A percentile compares a stretch with the other conserved stretches of the same genome.
phyloP scores from a whole-genome alignment of 1,140 invertebrate genomes.

The Drosophila sp. region DNA sequence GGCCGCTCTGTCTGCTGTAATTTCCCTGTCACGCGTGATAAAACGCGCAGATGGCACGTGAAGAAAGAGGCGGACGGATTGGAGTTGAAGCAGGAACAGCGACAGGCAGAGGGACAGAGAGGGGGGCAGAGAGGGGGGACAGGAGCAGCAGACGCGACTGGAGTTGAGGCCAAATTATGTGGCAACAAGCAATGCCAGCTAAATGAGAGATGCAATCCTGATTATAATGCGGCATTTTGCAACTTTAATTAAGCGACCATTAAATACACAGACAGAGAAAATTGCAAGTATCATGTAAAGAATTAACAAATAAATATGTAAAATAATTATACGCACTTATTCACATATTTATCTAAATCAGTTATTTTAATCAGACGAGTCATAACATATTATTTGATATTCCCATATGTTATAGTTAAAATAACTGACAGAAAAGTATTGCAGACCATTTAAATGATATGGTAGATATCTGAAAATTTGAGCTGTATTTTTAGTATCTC shows the following conservation, averaged over 20 bases:
- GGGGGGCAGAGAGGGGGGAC: too few relatives aligned
- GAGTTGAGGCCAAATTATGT: slow-evolving; percentile 10
- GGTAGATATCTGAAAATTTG: too few relatives aligned
- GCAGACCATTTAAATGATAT: too few relatives aligned
- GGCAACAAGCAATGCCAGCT: slow-evolving; percentile 33
- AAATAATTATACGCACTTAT: too few relatives aligned
- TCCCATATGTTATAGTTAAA: too few relatives aligned
- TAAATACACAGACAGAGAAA: neutral
- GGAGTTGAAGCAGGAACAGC: neutral
- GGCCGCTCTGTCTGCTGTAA: slow-evolving; percentile 46
- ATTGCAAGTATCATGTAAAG: slow-evolving; percentile 22
- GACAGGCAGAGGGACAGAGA: too few relatives aligned
- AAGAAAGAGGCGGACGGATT: slow-evolving; percentile 29
- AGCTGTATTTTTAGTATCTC: too few relatives aligned
- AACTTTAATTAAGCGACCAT: slow-evolving; percentile 73
- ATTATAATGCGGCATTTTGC: slow-evolving; percentile 71
- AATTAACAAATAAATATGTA: too few relatives aligned
- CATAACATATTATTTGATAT: too few relatives aligned
- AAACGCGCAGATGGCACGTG: slow-evolving; percentile 67
- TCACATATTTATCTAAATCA: too few relatives aligned
- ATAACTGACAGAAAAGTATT: too few relatives aligned
- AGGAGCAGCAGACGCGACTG: neutral
- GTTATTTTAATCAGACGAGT: too few relatives aligned
- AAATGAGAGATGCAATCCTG: slow-evolving; percentile 46
- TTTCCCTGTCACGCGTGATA: slow-evolving; percentile 74